Conservation (phyloP, 2,888 invertebrate genomes). For the Melinaea marsaeus region DNA sequence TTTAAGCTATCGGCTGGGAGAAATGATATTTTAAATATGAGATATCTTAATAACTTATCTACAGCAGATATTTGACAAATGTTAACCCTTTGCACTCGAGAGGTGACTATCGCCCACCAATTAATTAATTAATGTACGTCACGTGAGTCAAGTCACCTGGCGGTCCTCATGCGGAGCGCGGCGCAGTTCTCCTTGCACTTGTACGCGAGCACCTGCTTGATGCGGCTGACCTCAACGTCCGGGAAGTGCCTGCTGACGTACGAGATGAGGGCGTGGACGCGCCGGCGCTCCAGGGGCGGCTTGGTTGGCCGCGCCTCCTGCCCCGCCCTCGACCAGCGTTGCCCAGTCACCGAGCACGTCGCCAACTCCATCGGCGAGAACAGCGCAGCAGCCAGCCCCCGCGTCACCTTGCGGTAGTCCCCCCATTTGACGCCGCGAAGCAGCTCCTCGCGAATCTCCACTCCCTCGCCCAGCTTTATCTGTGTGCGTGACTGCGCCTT, state of each 20-base stretch:
- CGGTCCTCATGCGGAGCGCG: conserved; percentile 84
- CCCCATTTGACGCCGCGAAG: conserved; percentile 85
- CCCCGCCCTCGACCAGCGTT: conserved; percentile 85
- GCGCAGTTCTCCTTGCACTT: conserved; percentile 88
- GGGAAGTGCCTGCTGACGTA: conserved; percentile 86
- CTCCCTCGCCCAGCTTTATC: conserved; percentile 85
- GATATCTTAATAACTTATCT: too few relatives aligned
- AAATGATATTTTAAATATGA: too few relatives aligned
- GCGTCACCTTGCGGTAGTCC: conserved; percentile 84
- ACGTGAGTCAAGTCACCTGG: conserved; percentile 64
- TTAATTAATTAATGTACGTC: background rate
- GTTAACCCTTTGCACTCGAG: too few relatives aligned
- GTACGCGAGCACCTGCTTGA: conserved; percentile 86
- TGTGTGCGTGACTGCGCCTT: conserved; percentile 43
- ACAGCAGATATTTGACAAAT: too few relatives aligned
- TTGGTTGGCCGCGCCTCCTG: conserved; percentile 86
- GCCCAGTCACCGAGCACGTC: conserved; percentile 86
- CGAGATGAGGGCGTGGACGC: conserved; percentile 86
- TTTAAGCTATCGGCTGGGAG: too few relatives aligned
- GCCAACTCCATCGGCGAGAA: conserved; percentile 86
- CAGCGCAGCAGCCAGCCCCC: conserved; percentile 84
- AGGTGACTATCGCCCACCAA: too few relatives aligned
- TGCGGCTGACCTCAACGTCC: conserved; percentile 84
- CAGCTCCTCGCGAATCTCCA: conserved; percentile 84
- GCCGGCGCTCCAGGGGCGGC: conserved; percentile 83